Base-by-base conservation (phyloP, 1,140 invertebrate species). In the Steinernema khuongi region DNA sequence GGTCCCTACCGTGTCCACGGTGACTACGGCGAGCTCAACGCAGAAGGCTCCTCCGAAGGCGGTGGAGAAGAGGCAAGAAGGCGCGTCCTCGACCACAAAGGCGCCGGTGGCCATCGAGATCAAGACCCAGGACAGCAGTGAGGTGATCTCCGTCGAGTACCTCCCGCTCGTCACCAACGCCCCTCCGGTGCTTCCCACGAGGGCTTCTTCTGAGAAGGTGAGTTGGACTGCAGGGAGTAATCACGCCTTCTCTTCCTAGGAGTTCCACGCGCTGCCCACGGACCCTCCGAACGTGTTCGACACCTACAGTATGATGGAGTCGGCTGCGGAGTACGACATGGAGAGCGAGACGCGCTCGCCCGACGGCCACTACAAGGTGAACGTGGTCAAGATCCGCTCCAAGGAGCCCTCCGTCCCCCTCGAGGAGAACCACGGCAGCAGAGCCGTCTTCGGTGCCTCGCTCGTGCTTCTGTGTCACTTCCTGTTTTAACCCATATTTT, bases 291-390 rank as follows among this genome's bases (percentile, higher is more conserved):
- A 60, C 11, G 50, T 60, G 11, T 60, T 60, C 50, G 50, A 60
- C 19, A 60, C 50, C 7, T 60, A 60, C 50, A 60, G 50, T 22
- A 14, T 60, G 7, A 60, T 60, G 50, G 50, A 60, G 22, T 7
- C 50, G 7, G 50, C 50, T 2, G 7, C 50, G 11, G 50, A 60
- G 11, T 60, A 60, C 50, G 50, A 26, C 11, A 60, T 60, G 14
- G 50, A 60, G 19, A 60, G 50, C 50, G 50, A 60, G 26, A 60
- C 50, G 14, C 11, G 22, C 11, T 14, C 14, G 19, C 50, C 50
- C 50, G 50, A 60, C 11, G 50, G 50, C 50, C 50, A 60, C 50
- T 60, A 60, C 19, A 60, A 60, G 19, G 50, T 60, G 4, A 60
- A 60, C 26, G 50, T 60, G 14, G 50, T 60, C 2, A 60, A 60